Percentiles rank a stretch among this genome's conserved stretches.
These are phyloP conservation scores for Pangasius sanitwongsei DNA, from an alignment of 2,797 vertebrate genomes.

Conservation along the genomic window DNA sequence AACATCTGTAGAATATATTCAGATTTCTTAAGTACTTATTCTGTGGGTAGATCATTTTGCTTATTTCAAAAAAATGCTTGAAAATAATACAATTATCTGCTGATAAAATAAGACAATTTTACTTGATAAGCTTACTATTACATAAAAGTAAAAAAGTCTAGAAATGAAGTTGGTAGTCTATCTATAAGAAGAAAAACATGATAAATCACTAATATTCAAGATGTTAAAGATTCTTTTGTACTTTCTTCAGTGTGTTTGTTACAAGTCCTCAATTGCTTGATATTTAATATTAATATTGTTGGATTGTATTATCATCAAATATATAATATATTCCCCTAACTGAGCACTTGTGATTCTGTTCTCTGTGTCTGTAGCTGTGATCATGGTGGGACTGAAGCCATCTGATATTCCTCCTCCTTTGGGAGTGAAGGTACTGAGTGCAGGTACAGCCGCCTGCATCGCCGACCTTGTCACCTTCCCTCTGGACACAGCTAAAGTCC, in stretches of 20 bases:
- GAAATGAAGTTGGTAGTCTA: neutral
- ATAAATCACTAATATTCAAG: neutral
- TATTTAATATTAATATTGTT: neutral
- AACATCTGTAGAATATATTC: neutral
- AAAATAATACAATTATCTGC: neutral
- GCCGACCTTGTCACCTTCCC: conserved; percentile 87
- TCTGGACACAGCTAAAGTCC: conserved; percentile 90
- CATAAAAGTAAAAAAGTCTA: neutral
- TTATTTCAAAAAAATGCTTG: neutral
- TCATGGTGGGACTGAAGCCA: conserved; percentile 82
- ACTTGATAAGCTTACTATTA: neutral
- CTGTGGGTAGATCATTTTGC: neutral
- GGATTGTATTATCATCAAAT: neutral
- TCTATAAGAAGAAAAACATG: neutral
- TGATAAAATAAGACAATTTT: neutral
- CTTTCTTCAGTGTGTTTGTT: neutral
- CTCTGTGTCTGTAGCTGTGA: conserved; percentile 17
- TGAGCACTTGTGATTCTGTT: neutral
- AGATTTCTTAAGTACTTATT: neutral
- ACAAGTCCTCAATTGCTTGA: neutral
- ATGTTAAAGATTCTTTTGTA: neutral
- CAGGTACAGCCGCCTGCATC: conserved; percentile 82
- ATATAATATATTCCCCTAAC: neutral
- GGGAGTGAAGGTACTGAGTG: conserved; percentile 83
- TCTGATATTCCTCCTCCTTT: conserved; percentile 80